These are phyloP conservation scores for Etia nguti DNA, from an alignment of 2,113 vertebrate species.

Conservation along the genomic window DNA sequence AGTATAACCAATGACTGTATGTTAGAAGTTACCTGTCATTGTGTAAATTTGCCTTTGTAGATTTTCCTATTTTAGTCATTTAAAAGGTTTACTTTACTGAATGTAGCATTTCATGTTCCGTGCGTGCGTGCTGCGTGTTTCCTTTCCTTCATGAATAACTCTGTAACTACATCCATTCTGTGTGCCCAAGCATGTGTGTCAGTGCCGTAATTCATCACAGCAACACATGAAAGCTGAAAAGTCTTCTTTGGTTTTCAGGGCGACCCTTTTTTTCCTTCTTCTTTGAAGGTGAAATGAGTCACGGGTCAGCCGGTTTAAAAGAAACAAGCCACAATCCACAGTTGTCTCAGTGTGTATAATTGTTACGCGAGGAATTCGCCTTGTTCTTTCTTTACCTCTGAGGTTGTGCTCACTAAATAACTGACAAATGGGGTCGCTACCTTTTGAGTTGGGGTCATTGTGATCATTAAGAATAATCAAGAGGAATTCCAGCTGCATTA, in stretches of 20 bases:
- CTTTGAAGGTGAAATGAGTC: conserved; percentile 3
- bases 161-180: conserved; percentile 13
- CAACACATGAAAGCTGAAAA: conserved; percentile 25
- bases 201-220: conserved; percentile 24
- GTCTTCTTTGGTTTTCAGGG: neutral
- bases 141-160: neutral
- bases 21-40: neutral
- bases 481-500: neutral
- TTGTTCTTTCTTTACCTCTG: conserved; percentile 1
- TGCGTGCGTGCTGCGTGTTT: neutral
- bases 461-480: conserved; percentile 20
- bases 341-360: neutral
- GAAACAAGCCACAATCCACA: neutral
- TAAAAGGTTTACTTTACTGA: neutral
- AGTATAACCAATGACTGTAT: neutral
- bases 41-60: neutral
- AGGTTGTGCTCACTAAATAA: neutral
- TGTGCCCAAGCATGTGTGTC: neutral
- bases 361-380: neutral
- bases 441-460: neutral
- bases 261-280: neutral
- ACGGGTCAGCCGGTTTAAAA: neutral
- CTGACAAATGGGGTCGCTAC: neutral
- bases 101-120: neutral
- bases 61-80: neutral